A percentile compares a stretch with the other conserved stretches of the same genome.
Conservation (phyloP, 1,140 invertebrate genomes). For the Callitettix versicolor region DNA sequence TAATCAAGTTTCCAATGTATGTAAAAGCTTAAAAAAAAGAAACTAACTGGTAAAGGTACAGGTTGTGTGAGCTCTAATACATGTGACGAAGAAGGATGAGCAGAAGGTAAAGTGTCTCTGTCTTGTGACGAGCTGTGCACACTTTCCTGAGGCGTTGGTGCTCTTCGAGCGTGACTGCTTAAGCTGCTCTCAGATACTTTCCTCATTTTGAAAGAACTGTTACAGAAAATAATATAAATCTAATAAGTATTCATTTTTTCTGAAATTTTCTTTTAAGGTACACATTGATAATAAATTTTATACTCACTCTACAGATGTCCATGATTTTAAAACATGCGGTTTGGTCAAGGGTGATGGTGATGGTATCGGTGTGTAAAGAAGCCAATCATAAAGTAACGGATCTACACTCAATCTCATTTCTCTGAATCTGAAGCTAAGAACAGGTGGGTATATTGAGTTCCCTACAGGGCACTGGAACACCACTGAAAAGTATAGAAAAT, state of each 20-base stretch:
- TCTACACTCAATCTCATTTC: conserved; percentile 44
- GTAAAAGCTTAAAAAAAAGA: no score
- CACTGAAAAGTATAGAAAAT: conserved; percentile 14
- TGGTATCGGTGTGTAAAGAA: conserved; percentile 30
- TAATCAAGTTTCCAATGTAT: no score
- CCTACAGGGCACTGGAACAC: conserved; percentile 42
- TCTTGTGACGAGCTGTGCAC: conserved; percentile 22
- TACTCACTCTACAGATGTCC: no score
- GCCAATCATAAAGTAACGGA: conserved; percentile 48
- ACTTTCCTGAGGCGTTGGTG: conserved; percentile 19
- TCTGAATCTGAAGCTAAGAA: conserved; percentile 44
- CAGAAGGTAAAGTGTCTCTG: neutral
- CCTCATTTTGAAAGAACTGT: conserved; percentile 4
- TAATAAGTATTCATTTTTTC: no score
- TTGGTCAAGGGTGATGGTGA: neutral
- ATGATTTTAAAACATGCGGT: neutral
- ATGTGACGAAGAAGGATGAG: neutral
- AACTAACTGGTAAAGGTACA: neutral
- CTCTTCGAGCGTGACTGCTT: conserved; percentile 4
- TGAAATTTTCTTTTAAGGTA: no score
- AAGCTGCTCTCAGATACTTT: conserved; percentile 13
- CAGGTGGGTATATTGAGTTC: conserved; percentile 38
- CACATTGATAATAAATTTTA: no score
- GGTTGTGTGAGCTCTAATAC: neutral
- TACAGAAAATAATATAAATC: neutral